Evolutionary conservation across 2,113 vertebrate genomes (phyloP).

Genomic region (Antennarius striatus): DNA sequence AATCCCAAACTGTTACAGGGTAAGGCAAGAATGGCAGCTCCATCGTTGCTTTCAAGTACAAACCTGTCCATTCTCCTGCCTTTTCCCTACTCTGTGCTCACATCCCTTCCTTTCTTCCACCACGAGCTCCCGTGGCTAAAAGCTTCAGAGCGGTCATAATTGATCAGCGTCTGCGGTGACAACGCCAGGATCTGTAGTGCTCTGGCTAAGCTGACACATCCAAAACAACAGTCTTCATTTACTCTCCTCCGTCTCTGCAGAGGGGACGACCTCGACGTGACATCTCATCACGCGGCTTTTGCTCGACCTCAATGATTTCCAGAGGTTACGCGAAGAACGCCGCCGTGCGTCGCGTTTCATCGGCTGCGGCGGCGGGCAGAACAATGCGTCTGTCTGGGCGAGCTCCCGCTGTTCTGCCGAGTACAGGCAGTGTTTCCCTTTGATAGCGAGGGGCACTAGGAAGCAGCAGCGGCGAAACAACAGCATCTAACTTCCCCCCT

Average conservation of each 20-base stretch:
- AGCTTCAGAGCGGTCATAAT: slow-evolving; percentile 71
- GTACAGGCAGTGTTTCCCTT: slow-evolving; percentile 52
- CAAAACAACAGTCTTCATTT: slow-evolving; percentile 68
- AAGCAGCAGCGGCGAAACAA: slow-evolving; percentile 48
- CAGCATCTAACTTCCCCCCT: slow-evolving; percentile 54
- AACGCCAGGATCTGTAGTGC: slow-evolving; percentile 60
- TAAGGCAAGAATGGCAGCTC: slow-evolving; percentile 67
- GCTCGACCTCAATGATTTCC: slow-evolving; percentile 41
- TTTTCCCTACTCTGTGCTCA: slow-evolving; percentile 17
- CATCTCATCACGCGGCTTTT: slow-evolving; percentile 21
- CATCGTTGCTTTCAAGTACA: slow-evolving; percentile 64
- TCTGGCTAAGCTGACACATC: slow-evolving; percentile 59
- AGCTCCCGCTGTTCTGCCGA: slow-evolving; percentile 39
- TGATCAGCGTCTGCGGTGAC: slow-evolving; percentile 75
- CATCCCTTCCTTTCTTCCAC: neutral
- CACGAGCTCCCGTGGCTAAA: slow-evolving; percentile 36
- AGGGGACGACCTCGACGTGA: slow-evolving; percentile 30
- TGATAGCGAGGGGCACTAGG: slow-evolving; percentile 44
- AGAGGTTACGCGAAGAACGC: slow-evolving; percentile 30
- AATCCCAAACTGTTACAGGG: slow-evolving; percentile 74
- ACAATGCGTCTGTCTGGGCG: slow-evolving; percentile 36
- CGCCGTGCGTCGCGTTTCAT: slow-evolving; percentile 59
- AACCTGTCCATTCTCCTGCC: slow-evolving; percentile 59
- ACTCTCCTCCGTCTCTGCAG: slow-evolving; percentile 45
- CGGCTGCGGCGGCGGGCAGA: slow-evolving; percentile 53